Evolutionary conservation across 1,140 invertebrate species (phyloP), one percentile per base, ranked within the genome.

Genomic region (Eriosoma lanigerum): DNA sequence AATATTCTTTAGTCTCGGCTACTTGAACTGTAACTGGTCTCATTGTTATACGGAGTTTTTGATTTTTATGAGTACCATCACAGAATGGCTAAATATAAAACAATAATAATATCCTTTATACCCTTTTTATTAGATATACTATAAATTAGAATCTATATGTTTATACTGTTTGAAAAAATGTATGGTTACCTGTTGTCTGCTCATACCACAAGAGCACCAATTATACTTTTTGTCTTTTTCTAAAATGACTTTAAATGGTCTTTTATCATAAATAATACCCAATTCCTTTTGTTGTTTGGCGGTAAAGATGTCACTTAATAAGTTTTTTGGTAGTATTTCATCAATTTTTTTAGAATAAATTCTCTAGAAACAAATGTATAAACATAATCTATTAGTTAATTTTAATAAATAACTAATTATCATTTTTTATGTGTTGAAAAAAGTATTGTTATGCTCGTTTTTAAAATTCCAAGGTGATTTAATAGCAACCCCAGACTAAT

Each of bases 171-270:
- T 15, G 12, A 72, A 29, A 38, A 52, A 72, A 52, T 52, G 0
- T 10, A 4, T 80, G 72, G 81, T 83, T 85, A 90, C 90, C 88
- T 92, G 96, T 75, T 86, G 90, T 83, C 96, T 93, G 83, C 96
- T 98, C 76, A 91, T 90, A 5, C 98, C 97, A 88, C 98, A 99
- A 4, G 92, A 86, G 86, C 97, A 99, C 96, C 96, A 99, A 19
- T 87, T 85, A 86, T 99, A 99, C n/a, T 86, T 90, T 87, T 97
- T 97, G 32, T 90, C 91, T 82, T 88, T 89, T 84, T 92, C 88
- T 54, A 95, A 88, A 9, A 83, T 86, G 32, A 95, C 87, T 86
- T 92, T 95, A 82, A 96, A 96, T 1, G 97, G 96, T 84, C 94
- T 94, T 84, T 92, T 95, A 83, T 97, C 95, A 85, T 95, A 95